A percentile compares a stretch with the other conserved stretches of the same genome.
phyloP scores from a whole-genome alignment of 2,797 vertebrate genomes.

The Helarctos malayanus region DNA sequence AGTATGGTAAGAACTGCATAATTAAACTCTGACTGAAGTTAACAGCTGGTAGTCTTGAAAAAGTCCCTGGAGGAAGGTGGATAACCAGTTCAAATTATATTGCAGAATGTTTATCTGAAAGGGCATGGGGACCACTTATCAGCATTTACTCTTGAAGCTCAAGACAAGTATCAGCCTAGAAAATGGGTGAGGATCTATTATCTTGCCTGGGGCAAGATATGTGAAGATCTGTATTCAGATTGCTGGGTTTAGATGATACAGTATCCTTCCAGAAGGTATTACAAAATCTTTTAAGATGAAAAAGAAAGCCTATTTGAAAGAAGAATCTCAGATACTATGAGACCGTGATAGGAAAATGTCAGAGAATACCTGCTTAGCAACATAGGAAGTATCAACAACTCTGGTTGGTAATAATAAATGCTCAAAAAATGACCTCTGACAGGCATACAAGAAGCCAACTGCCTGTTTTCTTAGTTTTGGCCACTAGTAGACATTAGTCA shows the following conservation, averaged over 20 bases:
- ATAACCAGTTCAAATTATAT: background rate
- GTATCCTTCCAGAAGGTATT: background rate
- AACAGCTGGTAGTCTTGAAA: background rate
- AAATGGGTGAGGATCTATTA: background rate
- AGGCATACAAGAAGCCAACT: background rate
- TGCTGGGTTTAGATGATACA: background rate
- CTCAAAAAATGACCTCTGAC: background rate
- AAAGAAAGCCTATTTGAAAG: conserved; percentile 26
- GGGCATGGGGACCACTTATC: background rate
- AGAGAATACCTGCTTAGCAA: background rate
- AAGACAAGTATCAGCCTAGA: background rate
- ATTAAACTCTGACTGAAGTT: background rate
- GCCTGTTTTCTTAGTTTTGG: background rate
- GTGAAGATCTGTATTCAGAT: background rate
- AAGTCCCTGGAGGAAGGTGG: background rate
- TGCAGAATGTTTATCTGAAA: background rate
- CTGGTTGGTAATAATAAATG: background rate
- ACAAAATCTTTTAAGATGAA: background rate
- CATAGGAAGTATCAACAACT: background rate
- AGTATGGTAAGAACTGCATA: background rate
- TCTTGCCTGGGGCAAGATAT: background rate
- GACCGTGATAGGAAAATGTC: background rate
- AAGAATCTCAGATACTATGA: background rate
- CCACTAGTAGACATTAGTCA: background rate
- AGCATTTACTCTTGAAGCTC: background rate